Evolutionary conservation across 2,888 invertebrate genomes (phyloP).

Genomic region (Perizoma flavofasciatum): DNA sequence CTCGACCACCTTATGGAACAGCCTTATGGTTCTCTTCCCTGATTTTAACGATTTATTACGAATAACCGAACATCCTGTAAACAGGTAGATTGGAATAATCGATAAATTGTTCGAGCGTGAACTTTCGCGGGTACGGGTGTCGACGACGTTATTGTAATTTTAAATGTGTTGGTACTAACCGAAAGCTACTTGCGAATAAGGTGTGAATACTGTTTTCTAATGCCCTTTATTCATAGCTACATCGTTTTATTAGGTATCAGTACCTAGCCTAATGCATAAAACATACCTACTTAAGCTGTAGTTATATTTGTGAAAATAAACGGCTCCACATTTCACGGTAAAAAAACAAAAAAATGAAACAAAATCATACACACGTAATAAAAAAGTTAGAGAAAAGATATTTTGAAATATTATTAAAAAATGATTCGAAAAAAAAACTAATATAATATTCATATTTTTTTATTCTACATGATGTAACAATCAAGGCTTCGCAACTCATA

Average conservation of each 20-base stretch:
- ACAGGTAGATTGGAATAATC: constrained; percentile 63
- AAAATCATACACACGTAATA: too few species aligned
- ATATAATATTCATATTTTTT: too few species aligned
- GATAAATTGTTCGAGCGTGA: constrained; percentile 70
- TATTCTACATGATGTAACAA: too few species aligned
- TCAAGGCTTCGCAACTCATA: constrained; percentile 1
- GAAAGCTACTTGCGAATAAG: constrained; percentile 46
- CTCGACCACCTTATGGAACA: too few species aligned
- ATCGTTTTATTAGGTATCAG: constrained; percentile 13
- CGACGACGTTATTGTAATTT: constrained; percentile 76
- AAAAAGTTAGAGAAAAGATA: too few species aligned
- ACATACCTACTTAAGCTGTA: constrained; percentile 1
- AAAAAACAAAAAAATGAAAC: too few species aligned
- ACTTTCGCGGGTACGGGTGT: constrained; percentile 66
- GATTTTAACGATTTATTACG: too few species aligned
- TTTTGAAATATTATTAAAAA: too few species aligned
- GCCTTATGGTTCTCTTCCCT: too few species aligned
- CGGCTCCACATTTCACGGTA: too few species aligned
- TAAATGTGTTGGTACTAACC: constrained; percentile 69
- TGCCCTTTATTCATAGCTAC: constrained; percentile 25
- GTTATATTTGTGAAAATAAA: background rate
- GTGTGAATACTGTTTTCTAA: constrained; percentile 44
- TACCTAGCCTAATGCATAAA: constrained; percentile 10
- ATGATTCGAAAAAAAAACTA: too few species aligned
- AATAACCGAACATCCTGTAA: constrained; percentile 16